Conservation (phyloP, 2,113 vertebrate species). For the Erpornis zantholeuca region DNA sequence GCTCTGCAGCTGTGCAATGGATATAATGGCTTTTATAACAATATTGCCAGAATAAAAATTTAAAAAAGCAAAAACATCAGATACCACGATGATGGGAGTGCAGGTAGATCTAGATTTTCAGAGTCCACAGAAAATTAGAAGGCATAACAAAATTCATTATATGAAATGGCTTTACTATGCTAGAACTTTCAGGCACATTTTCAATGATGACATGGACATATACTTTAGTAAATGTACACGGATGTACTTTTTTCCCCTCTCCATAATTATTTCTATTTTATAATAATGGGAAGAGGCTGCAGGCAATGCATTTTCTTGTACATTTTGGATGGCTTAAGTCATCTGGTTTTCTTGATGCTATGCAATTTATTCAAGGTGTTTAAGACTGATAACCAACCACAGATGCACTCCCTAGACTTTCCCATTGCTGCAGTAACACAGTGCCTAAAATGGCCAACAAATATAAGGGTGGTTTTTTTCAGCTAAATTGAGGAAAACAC, state of each 20-base stretch:
- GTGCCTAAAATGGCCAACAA: not conserved
- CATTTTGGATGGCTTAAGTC: conserved; percentile 28
- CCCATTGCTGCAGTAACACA: not conserved
- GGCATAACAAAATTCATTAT: not conserved
- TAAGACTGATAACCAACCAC: conserved; percentile 38
- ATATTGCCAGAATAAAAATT: not conserved
- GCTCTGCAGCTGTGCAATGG: not conserved
- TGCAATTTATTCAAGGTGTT: conserved; percentile 45
- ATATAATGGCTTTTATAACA: not conserved
- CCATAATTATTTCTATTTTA: conserved; percentile 23
- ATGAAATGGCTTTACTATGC: not conserved
- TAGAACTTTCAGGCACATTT: conserved; percentile 2
- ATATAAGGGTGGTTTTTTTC: not conserved
- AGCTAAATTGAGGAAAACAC: not conserved
- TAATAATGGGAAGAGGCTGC: not conserved
- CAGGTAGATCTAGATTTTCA: not conserved
- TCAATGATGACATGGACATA: not conserved
- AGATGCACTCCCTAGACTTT: conserved; percentile 37
- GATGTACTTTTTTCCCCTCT: not conserved
- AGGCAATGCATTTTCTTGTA: conserved; percentile 11
- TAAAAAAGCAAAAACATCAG: not conserved
- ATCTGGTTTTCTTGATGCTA: conserved; percentile 13
- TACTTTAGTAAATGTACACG: not conserved
- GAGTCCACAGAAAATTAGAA: not conserved
- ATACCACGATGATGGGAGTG: not conserved